Conservation (phyloP, 1,140 invertebrate species). For the Gonioctena quinquepunctata region DNA sequence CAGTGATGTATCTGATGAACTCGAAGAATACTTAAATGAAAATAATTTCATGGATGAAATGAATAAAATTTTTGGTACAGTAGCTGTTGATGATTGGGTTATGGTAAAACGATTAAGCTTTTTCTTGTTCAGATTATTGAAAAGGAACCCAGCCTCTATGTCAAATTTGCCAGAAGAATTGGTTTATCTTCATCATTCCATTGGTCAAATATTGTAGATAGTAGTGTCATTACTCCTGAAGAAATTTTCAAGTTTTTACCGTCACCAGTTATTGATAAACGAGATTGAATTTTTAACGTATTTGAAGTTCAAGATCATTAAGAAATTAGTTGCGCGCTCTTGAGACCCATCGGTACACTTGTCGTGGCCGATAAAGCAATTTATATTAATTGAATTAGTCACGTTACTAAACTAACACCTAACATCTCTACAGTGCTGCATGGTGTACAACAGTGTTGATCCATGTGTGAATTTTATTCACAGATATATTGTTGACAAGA, state of each 20-base stretch:
- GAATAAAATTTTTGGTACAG: conserved; percentile 1
- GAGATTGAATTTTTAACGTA: no score
- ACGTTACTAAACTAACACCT: no score
- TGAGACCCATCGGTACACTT: no score
- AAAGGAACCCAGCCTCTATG: conserved; percentile 8
- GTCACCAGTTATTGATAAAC: conserved; percentile 10
- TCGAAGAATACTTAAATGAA: conserved; percentile 2
- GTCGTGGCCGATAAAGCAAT: no score
- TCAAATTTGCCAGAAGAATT: conserved; percentile 12
- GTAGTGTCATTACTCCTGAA: conserved; percentile 7
- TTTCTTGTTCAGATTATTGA: conserved; percentile 4
- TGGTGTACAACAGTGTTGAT: no score
- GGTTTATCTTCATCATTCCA: conserved; percentile 9
- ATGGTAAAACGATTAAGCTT: conserved; percentile 5
- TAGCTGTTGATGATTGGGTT: conserved; percentile 7
- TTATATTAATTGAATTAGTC: no score
- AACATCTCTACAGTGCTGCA: no score
- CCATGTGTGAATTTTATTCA: no score
- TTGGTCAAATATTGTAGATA: conserved; percentile 7
- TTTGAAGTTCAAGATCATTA: no score
- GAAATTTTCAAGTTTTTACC: conserved; percentile 13
- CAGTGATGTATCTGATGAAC: conserved; percentile 1
- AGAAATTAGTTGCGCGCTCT: no score
- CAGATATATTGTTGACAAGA: no score
- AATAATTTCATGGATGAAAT: conserved; percentile 4